phyloP scores from a whole-genome alignment of 2,113 vertebrate species.

The Melanerpes formicivorus region DNA sequence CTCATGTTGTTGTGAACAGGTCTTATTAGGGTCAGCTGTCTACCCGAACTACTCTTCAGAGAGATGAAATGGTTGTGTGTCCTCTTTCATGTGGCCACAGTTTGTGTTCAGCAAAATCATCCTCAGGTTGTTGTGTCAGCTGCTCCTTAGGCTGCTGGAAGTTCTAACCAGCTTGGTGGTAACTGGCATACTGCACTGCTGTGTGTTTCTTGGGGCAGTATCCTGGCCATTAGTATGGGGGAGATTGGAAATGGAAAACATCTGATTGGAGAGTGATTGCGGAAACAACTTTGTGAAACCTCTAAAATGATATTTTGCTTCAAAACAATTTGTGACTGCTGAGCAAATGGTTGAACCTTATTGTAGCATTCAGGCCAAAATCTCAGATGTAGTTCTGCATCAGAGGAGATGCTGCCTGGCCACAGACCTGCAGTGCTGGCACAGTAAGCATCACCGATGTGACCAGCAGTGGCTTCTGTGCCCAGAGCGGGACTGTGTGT shows the following conservation, averaged over 20 bases:
- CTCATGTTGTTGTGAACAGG: constrained; percentile 26
- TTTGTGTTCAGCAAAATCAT: constrained; percentile 26
- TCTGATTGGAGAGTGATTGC: background rate
- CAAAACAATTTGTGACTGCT: background rate
- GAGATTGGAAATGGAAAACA: background rate
- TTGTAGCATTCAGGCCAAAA: background rate
- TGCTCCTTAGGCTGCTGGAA: background rate
- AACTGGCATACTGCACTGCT: background rate
- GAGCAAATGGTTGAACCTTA: background rate
- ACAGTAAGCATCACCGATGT: background rate
- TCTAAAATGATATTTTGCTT: background rate
- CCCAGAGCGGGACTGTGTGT: background rate
- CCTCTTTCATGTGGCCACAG: constrained; percentile 50
- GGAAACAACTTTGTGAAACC: background rate
- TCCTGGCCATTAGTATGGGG: background rate
- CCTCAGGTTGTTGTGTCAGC: constrained; percentile 39
- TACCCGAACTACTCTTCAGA: constrained; percentile 38
- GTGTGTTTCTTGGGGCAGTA: background rate
- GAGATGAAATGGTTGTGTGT: constrained; percentile 9
- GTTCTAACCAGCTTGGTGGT: background rate
- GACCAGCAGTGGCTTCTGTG: background rate
- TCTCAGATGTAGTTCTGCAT: background rate
- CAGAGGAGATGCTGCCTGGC: rapidly evolving
- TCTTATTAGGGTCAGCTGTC: constrained; percentile 36
- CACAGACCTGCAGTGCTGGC: background rate